Base-by-base conservation (phyloP, 1,140 invertebrate genomes). In the Brachionus paranguensis region DNA sequence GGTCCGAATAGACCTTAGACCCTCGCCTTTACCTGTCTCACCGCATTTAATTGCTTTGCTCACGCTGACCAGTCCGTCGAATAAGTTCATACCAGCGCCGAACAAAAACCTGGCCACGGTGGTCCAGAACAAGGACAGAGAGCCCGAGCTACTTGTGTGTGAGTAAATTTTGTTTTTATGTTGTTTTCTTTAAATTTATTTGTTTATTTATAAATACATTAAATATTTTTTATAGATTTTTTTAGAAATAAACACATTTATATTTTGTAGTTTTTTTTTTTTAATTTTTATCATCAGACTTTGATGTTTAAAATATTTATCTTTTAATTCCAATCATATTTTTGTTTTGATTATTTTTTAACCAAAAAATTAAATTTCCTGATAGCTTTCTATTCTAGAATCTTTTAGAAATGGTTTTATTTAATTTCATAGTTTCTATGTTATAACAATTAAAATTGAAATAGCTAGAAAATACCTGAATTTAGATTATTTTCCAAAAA, bases 21-120 rank as follows among this genome's bases (percentile, higher is more conserved):
- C 72, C 8, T 76, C 72, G 8, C 72, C 72, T 3, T 37, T 50
- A 2, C 72, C 72, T 7, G 47, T 76, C 11, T 76, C 72, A 20
- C 27, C 72, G 17, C 72, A 76, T 76, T 37, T 76, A 76, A 50
- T 76, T 11, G 43, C 72, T n/a, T n/a, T 76, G 47, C 47, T 76
- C 7, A 50, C 72, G 3, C 33, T 76, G 2, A 76, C 72, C 47
- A 76, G 24, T 76, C 72, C 72, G 33, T 47, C 72, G 27, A 76
- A 47, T 29, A 76, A 76, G 17, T 76, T 76, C 27, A 76, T 76
- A 33, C 72, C 72, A 1, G 29, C 72, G 8, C 72, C 72, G 17
- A 76, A 76, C 43, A 76, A 47, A 47, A 76, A 24, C 47, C 10
- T 76, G 12, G 72, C 72, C 17, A 47, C n/a, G 27, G 5, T 76